phyloP scores from a whole-genome alignment of 2,888 invertebrate species.

The Embidobia sp. region DNA sequence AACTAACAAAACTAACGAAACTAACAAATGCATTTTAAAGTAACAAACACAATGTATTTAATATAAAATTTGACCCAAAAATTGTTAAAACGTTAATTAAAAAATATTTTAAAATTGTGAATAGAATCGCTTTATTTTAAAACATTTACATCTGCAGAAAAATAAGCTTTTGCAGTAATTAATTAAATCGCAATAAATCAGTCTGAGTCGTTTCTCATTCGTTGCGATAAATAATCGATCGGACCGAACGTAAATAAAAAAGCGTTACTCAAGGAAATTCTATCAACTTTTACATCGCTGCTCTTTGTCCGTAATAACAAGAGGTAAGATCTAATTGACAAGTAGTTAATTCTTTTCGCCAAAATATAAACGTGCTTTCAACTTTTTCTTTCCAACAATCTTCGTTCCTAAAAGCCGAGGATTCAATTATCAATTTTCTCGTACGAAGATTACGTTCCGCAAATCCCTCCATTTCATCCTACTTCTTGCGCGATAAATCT shows the following conservation, averaged over 20 bases:
- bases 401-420: not conserved
- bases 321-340: not conserved
- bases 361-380: not conserved
- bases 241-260: slow-evolving; percentile 25
- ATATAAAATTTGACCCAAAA: too few relatives aligned
- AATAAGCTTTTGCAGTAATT: too few relatives aligned
- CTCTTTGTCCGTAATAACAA: not conserved
- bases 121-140: too few relatives aligned
- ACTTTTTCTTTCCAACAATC: not conserved
- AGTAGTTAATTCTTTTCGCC: slow-evolving; percentile 6
- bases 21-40: too few relatives aligned
- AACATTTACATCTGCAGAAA: too few relatives aligned
- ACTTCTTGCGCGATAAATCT: too few relatives aligned
- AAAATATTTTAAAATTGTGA: too few relatives aligned
- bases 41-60: too few relatives aligned
- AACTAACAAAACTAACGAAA: too few relatives aligned
- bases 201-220: slow-evolving; percentile 17
- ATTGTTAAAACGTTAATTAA: too few relatives aligned
- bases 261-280: not conserved
- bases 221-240: slow-evolving; percentile 22
- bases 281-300: not conserved
- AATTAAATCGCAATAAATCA: too few relatives aligned
- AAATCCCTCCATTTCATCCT: too few relatives aligned
- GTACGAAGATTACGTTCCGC: not conserved
- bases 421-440: slow-evolving; percentile 23